A percentile compares a stretch with the other conserved stretches of the same genome.
Evolutionary conservation across 2,888 invertebrate genomes (phyloP).

Genomic region (Scaptodrosophila latifasciaeformis): DNA sequence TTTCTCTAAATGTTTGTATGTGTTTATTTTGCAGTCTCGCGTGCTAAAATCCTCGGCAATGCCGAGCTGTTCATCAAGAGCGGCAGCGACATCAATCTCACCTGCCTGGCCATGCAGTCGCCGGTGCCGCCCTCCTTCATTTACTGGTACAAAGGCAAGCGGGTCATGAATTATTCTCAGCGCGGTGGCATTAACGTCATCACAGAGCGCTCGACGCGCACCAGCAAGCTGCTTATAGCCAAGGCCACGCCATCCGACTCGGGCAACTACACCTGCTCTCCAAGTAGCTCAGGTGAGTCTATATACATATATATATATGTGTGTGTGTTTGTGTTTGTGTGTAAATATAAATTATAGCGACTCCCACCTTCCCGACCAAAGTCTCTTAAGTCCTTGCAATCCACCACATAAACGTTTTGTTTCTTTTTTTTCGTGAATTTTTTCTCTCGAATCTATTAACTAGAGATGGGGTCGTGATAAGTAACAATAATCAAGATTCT

Average conservation of each 20-base stretch:
- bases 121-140: conserved; percentile 83
- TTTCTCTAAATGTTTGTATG: conserved; percentile 4
- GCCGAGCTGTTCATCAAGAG: conserved; percentile 92
- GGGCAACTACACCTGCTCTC: conserved; percentile 92
- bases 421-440: no score
- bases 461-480: no score
- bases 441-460: no score
- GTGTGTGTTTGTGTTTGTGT: no score
- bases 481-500: no score
- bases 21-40: conserved; percentile 81
- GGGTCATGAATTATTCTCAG: conserved; percentile 90
- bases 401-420: no score
- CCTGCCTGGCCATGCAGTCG: conserved; percentile 89
- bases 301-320: no score
- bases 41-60: conserved; percentile 91
- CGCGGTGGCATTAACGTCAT: conserved; percentile 92
- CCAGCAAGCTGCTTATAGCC: conserved; percentile 90
- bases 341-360: no score
- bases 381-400: no score
- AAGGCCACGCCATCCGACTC: conserved; percentile 89
- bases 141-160: conserved; percentile 90
- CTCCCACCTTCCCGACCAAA: no score
- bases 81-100: conserved; percentile 94
- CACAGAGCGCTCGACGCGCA: conserved; percentile 90
- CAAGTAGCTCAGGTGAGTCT: conserved; percentile 82